Percentiles rank a stretch among this genome's conserved stretches.
Evolutionary conservation across 1,140 invertebrate species (phyloP).

Genomic region (Agrilus planipennis): DNA sequence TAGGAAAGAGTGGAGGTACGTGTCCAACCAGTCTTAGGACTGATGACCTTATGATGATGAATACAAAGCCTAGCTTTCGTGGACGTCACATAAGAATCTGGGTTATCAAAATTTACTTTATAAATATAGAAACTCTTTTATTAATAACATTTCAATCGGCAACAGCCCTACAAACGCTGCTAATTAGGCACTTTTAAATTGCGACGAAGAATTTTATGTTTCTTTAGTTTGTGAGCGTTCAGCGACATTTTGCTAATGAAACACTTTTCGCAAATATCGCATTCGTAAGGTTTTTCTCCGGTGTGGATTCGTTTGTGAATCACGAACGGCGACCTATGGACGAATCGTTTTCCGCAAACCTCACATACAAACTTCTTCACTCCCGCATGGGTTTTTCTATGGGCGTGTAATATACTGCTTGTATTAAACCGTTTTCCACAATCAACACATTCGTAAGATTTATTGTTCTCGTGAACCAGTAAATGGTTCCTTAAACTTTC

Average conservation of each 20-base stretch:
- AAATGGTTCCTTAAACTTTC: conserved; percentile 39
- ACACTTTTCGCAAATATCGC: conserved; percentile 47
- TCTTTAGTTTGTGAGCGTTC: conserved; percentile 44
- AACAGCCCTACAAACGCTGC: no score
- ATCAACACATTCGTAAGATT: conserved; percentile 30
- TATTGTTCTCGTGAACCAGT: conserved; percentile 52
- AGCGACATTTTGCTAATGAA: conserved; percentile 45
- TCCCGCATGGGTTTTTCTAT: conserved; percentile 17
- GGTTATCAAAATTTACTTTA: background rate
- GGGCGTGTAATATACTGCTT: background rate
- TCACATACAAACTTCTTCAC: conserved; percentile 41
- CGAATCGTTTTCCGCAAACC: conserved; percentile 44
- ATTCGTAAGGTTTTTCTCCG: conserved; percentile 28
- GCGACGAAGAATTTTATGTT: conserved; percentile 7
- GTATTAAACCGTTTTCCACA: conserved; percentile 1
- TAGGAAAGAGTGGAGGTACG: no score
- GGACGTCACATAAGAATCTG: no score
- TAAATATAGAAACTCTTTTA: background rate
- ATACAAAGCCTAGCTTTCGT: no score
- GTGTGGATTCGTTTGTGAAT: conserved; percentile 30
- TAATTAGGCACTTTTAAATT: no score
- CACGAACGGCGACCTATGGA: conserved; percentile 34
- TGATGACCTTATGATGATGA: no score
- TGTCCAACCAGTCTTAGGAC: no score
- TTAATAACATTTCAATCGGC: no score